Base-by-base conservation (phyloP, 1,140 invertebrate genomes). In the Anagrus nilaparvatae region DNA sequence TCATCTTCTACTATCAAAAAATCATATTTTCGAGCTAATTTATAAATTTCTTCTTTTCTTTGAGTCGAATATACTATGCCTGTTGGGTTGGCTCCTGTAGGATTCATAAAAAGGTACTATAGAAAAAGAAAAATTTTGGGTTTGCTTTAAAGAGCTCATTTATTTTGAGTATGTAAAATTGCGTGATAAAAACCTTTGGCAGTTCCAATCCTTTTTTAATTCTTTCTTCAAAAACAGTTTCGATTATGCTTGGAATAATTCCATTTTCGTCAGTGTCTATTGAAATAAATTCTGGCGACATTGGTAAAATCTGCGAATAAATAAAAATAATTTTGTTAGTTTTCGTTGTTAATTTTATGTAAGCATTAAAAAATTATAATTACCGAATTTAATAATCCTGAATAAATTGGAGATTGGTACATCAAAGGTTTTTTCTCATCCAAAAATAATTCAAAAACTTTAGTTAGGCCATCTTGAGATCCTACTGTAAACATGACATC, bases 401-500 rank as follows among this genome's bases (percentile, higher is more conserved):
- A 60, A 50, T 85, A 87, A 0, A 76, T 52, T 17, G 78, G 82
- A 44, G 73, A 62, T 44, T 78, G 79, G 16, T 81, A 59, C 44
- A 87, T 60, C 5, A 87, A 52, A 3, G 78, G 63, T 46, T 84
- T 78, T 2, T 78, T 78, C 17, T 67, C 65, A n/a, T 77, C 60
- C 17, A 83, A 41, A 13, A 77, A 59, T 68, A 84, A 69, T 40
- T 84, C 78, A 5, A 83, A 65, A 37, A 76, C 69, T 60, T 80
- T 81, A 55, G 74, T 77, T 43, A 84, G 75, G 3, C 76, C 84
- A 57, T 87, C 82, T 60, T 85, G 80, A 9, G 77, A 76, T 1
- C 84, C 85, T 39, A 70, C 69, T 0, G 79, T 81, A 2, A 87
- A 64, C 9, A 79, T 52, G 1, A 82, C 49, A 33, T 80, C 75